These are phyloP conservation scores for Tupaia tana DNA, from an alignment of 2,113 vertebrate genomes.

Conservation along the genomic window DNA sequence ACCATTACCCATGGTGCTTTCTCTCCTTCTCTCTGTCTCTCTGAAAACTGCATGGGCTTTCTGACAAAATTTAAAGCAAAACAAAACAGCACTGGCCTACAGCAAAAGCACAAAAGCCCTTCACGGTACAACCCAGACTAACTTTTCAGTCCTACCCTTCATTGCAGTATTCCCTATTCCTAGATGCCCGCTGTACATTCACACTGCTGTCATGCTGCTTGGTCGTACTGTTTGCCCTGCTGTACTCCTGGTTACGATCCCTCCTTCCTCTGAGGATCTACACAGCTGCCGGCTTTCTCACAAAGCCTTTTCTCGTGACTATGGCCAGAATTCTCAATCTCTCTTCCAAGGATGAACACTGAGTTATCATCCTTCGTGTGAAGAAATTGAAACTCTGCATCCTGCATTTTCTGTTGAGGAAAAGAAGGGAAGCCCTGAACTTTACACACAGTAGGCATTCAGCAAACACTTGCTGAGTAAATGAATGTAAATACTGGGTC, in stretches of 20 bases:
- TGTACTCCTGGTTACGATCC: neutral
- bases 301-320: neutral
- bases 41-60: too few species aligned
- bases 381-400: accelerated
- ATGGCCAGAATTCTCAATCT: neutral
- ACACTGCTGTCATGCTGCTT: neutral
- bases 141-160: neutral
- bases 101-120: neutral
- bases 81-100: too few species aligned
- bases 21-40: too few species aligned
- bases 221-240: neutral
- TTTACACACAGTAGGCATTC: neutral
- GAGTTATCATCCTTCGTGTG: neutral
- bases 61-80: too few species aligned
- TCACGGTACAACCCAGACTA: neutral
- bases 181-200: neutral
- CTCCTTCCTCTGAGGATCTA: neutral
- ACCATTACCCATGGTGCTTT: too few species aligned
- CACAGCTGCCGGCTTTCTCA: neutral
- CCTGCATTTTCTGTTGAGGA: neutral
- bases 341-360: neutral
- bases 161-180: neutral
- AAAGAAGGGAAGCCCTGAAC: neutral
- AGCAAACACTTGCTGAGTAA: neutral
- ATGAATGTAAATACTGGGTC: neutral